Evolutionary conservation across 1,140 invertebrate species (phyloP), one percentile per base, ranked within the genome.

Genomic region (Drosophila repletoides): DNA sequence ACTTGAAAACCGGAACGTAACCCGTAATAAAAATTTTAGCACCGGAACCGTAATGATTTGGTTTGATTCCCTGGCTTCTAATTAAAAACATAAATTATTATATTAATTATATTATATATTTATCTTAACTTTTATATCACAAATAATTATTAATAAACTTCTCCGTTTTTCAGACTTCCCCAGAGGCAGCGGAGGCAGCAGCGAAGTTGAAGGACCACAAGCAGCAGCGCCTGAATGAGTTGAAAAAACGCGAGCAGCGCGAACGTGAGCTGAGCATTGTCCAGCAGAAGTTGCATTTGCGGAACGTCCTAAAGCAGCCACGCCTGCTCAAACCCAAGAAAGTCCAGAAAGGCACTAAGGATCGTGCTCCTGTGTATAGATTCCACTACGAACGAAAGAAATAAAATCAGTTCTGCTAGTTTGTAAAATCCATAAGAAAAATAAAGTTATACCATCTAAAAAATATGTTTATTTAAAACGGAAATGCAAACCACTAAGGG

Each of bases 361-460:
- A 93, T 21, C 90, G 93, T 10, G 93, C 97, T 3, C 95, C 97
- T 0, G 92, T 98, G 5, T 98, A 97, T 89, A 92, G 94, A 88
- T 99, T 97, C 94, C 94, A 94, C 69, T 96, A 94, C 88, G 93
- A 97, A 88, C 93, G 97, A 55, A 98, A 98, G 91, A 93, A 93
- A 91, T 96, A 43, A 70, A 36, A 2, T 10, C 4, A 2, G 3
- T 5, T 2, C 43, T 14, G 9, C 21, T 38, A 24, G 22, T 6
- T 2, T 10, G 5, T 55, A 40, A 3, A 29, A 15, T n/a, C 5
- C 5, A 12, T 12, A 22, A 29, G 3, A 48, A 28, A 29, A 6
- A 7, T 17, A 6, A 24, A 15, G 12, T 10, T 40, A 40, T 19
- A 17, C 9, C 1, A 12, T 12, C 5, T 31, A 5, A 31, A 9